These are phyloP conservation scores for Adineta ricciae DNA, from an alignment of 2,888 invertebrate species.

Conservation along the genomic window DNA sequence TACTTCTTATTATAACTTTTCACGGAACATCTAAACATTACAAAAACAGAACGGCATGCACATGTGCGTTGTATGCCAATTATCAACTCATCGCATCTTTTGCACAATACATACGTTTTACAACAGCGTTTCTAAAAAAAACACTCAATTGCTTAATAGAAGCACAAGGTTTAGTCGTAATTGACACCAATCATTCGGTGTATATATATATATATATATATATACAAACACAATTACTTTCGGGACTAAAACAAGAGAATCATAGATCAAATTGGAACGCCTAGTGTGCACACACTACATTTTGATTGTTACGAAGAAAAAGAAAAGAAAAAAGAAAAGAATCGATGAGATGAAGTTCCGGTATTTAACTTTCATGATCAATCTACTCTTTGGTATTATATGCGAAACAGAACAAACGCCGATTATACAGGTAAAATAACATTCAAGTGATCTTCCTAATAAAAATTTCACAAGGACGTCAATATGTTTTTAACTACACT, in stretches of 20 bases:
- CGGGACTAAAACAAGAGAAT: neutral
- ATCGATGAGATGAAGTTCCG: neutral
- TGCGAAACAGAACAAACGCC: neutral
- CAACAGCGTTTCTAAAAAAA: neutral
- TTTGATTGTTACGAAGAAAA: neutral
- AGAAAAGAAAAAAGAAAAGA: no score
- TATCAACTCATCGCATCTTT: neutral
- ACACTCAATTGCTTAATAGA: neutral
- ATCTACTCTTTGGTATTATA: neutral
- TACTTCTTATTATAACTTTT: neutral
- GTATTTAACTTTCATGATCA: neutral
- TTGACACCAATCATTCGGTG: neutral
- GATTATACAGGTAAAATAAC: neutral
- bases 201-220: no score
- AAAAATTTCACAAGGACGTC: neutral
- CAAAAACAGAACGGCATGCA: neutral
- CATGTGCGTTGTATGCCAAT: neutral
- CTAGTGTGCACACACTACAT: neutral
- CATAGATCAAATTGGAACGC: neutral
- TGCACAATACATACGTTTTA: neutral
- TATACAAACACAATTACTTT: neutral
- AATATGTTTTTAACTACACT: neutral
- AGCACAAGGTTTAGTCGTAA: neutral
- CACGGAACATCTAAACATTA: neutral
- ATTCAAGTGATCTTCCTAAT: no score